Base-by-base conservation (phyloP, 2,888 invertebrate genomes). In the Ommatoiulus sabulosus region DNA sequence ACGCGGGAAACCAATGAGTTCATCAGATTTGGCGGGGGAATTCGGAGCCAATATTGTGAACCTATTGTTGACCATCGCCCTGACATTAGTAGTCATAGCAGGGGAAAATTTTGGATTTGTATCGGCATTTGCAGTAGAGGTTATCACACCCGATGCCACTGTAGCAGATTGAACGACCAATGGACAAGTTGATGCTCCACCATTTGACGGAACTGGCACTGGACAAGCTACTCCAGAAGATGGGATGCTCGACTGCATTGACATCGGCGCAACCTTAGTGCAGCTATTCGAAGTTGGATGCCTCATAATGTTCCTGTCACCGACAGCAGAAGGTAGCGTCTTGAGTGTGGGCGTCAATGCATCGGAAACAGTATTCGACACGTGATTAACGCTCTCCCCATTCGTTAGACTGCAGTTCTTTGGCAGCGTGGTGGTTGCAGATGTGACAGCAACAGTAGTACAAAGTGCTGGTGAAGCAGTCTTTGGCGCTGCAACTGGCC, bases 1-100 rank as follows among this genome's bases (percentile, higher is more conserved):
- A 24, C 88, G 89, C 20, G 90, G 90, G 88, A 90, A 90, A 35
- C 90, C 90, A 35, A 90, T 89, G 84, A 90, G 48, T 86, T 90
- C 90, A 63, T 89, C 90, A 72, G 72, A 87, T 57, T 86, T 89
- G 10, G 57, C 20, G 87, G 63, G 35, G 2, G 44, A 52, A 35
- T 46, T 63, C 8, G 86, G 43, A n/a, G 86, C 17, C 80, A 80
- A 35, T 24, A 80, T 0, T 15, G 80, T 24, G n/a, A 87, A 46
- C 52, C 87, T 43, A 15, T 48, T 88, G 24, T 84, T 72, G 12
- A 87, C 43, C 17, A 84, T 24, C 4, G 88, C 48, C 46, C 89
- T 24, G 0, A 86, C 89, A 80, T 88, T 88, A 35, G 84, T 63
- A 7, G 89, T 87, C 3, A 44, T 87, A 17, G 85, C 24, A 5